phyloP scores from a whole-genome alignment of 2,797 vertebrate genomes.

The Acanthurus tractus region DNA sequence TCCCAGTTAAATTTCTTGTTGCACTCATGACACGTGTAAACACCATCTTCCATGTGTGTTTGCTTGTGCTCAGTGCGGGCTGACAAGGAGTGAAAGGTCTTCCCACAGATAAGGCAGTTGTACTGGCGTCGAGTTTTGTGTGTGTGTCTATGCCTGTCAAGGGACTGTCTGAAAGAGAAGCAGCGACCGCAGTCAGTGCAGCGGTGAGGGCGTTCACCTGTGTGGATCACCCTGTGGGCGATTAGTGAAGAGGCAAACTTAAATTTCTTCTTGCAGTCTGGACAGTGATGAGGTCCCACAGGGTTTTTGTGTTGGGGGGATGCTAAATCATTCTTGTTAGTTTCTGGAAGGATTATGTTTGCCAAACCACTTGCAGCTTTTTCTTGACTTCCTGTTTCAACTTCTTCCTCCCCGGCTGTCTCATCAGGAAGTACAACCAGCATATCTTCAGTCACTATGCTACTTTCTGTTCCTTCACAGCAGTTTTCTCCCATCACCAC shows the following conservation, averaged over 20 bases:
- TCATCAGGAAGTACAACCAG: slow-evolving; percentile 12
- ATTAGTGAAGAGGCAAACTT: slow-evolving; percentile 81
- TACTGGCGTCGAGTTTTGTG: slow-evolving; percentile 74
- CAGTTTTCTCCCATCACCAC: slow-evolving; percentile 39
- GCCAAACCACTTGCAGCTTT: background rate
- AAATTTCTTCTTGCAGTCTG: slow-evolving; percentile 84
- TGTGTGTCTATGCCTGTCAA: slow-evolving; percentile 82
- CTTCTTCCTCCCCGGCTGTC: slow-evolving; percentile 2
- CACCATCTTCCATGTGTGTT: slow-evolving; percentile 37
- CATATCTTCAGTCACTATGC: background rate
- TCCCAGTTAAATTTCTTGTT: slow-evolving; percentile 69
- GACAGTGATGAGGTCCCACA: slow-evolving; percentile 79
- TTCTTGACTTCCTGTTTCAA: background rate
- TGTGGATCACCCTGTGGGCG: slow-evolving; percentile 85
- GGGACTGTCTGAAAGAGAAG: slow-evolving; percentile 85
- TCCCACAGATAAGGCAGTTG: slow-evolving; percentile 73
- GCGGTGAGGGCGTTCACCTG: slow-evolving; percentile 81
- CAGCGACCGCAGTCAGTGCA: slow-evolving; percentile 82
- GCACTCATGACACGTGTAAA: slow-evolving; percentile 59
- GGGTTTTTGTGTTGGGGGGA: slow-evolving; percentile 46
- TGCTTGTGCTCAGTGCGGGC: slow-evolving; percentile 64
- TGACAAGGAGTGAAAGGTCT: slow-evolving; percentile 71
- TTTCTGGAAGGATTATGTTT: slow-evolving; percentile 22
- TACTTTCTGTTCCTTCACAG: slow-evolving; percentile 23
- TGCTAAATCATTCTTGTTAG: slow-evolving; percentile 32